Conservation (phyloP, 2,888 invertebrate species). For the Anoplius nigerrimus region DNA sequence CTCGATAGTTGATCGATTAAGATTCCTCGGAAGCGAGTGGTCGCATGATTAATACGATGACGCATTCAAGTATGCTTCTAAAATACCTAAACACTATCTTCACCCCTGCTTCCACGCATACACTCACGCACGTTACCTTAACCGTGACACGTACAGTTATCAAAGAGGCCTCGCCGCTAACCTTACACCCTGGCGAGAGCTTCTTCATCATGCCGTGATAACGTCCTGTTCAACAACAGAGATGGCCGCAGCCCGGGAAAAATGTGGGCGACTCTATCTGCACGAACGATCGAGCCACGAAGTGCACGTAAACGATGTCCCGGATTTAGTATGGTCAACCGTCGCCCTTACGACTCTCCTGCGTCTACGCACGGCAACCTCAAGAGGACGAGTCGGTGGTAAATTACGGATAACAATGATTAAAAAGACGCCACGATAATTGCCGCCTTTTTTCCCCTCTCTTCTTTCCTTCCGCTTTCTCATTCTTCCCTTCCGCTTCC, state of each 20-base stretch:
- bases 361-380: conserved; percentile 24
- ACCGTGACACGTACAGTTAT: conserved; percentile 28
- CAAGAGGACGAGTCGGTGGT: conserved; percentile 23
- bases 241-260: conserved; percentile 26
- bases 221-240: conserved; percentile 18
- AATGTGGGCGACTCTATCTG: conserved; percentile 39
- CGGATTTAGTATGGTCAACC: conserved; percentile 14
- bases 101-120: too few relatives aligned
- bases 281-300: conserved; percentile 32
- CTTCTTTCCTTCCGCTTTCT: too few relatives aligned
- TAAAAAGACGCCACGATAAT: conserved; percentile 31
- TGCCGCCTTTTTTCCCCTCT: conserved; percentile 7
- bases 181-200: conserved; percentile 12
- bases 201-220: conserved; percentile 27
- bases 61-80: too few relatives aligned
- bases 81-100: too few relatives aligned
- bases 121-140: conserved; percentile 15
- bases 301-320: conserved; percentile 32
- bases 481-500: neutral
- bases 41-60: too few relatives aligned
- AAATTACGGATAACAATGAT: conserved; percentile 45
- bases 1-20: too few relatives aligned
- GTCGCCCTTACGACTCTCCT: conserved; percentile 1
- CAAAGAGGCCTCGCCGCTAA: conserved; percentile 22
- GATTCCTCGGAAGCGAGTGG: too few relatives aligned